Evolutionary conservation across 2,888 invertebrate species (phyloP).

Genomic region (Drosophila dives): DNA sequence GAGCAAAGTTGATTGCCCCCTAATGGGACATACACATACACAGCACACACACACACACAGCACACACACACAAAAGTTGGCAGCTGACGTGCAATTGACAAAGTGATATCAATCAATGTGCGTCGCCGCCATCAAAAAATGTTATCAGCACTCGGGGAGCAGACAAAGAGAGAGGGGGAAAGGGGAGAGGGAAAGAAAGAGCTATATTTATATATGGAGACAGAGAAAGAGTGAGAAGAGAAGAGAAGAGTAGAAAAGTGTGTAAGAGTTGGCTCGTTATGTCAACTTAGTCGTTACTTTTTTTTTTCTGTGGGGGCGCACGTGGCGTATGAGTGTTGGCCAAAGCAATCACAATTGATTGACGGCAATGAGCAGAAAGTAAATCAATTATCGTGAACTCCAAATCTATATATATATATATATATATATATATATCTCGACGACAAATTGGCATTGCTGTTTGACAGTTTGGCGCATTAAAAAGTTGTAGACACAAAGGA

Average conservation of each 20-base stretch:
- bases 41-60: background rate
- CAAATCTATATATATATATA: background rate
- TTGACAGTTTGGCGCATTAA: constrained; percentile 67
- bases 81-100: constrained; percentile 46
- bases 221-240: no score
- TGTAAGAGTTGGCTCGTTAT: constrained; percentile 45
- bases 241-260: background rate
- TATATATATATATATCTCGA: background rate
- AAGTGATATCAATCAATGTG: constrained; percentile 77
- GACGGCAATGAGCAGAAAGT: constrained; percentile 74
- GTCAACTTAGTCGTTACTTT: constrained; percentile 13
- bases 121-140: constrained; percentile 24
- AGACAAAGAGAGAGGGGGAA: constrained; percentile 31
- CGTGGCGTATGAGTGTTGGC: constrained; percentile 75
- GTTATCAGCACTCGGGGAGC: constrained; percentile 67
- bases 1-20: constrained; percentile 57
- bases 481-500: constrained; percentile 65
- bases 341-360: constrained; percentile 71
- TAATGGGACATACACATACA: constrained; percentile 8
- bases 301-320: constrained; percentile 49
- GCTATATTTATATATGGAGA: background rate
- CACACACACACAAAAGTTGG: constrained; percentile 9
- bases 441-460: constrained; percentile 68
- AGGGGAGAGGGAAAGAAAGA: no score
- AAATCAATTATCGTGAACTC: constrained; percentile 73